phyloP scores from a whole-genome alignment of 2,888 invertebrate species.

The Homarus gammarus region DNA sequence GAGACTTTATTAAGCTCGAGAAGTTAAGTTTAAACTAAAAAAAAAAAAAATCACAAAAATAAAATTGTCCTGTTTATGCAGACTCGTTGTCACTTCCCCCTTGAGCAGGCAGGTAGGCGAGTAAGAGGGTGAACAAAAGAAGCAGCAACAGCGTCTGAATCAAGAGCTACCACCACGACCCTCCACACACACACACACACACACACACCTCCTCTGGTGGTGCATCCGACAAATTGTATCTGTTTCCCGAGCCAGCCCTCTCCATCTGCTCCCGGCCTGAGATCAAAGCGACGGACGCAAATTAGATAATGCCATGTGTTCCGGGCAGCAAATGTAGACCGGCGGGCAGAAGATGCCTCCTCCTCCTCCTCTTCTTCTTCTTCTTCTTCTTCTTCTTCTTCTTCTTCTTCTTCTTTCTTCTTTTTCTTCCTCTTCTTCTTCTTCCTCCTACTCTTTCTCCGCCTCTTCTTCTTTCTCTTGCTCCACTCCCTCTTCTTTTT shows the following conservation, averaged over 20 bases:
- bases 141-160: too few relatives aligned
- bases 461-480: conserved; percentile 5
- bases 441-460: neutral
- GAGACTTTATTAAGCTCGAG: too few relatives aligned
- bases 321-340: conserved; percentile 21
- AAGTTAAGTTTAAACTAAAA: too few relatives aligned
- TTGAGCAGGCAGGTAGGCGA: too few relatives aligned
- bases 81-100: too few relatives aligned
- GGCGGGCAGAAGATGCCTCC: neutral
- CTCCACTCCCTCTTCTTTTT: too few relatives aligned
- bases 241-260: neutral
- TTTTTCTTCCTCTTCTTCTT: neutral
- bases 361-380: neutral
- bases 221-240: conserved; percentile 2
- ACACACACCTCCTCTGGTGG: neutral
- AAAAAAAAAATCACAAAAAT: too few relatives aligned
- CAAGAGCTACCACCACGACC: too few relatives aligned
- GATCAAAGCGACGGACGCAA: conserved; percentile 26
- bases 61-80: too few relatives aligned
- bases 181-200: too few relatives aligned
- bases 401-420: neutral
- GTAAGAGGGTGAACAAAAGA: too few relatives aligned
- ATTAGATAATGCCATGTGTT: conserved; percentile 33
- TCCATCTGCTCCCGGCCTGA: conserved; percentile 1
- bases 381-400: neutral